Evolutionary conservation across 2,888 invertebrate species (phyloP), one percentile per base, ranked within the genome.

Genomic region (Sussaba pulchella): DNA sequence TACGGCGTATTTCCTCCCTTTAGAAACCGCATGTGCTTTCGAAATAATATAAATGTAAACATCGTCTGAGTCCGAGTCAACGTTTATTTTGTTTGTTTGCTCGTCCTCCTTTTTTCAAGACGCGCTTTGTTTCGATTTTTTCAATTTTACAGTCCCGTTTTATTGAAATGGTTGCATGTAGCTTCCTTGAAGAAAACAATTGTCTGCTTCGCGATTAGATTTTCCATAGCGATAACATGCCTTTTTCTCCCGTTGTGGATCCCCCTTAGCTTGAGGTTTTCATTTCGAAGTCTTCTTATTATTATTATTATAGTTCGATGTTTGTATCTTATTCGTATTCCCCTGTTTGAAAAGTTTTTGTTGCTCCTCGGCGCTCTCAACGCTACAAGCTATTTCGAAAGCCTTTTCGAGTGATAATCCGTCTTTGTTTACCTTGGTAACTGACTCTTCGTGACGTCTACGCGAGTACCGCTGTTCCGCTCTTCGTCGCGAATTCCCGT

Each of bases 141-240:
- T n/a, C 31, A 31, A 52, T 67, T 50, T 50, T 67, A 66, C 43
- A 41, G 41, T 10, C 43, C 36, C 6, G 43, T 57, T 75, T 41
- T 63, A 10, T 61, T 59, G 19, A 59, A 75, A n/a, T 31, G 43
- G 24, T 50, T 59, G 31, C 69, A 76, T 36, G 67, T 61, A 24
- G 47, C 69, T 31, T 76, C 41, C 69, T 70, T 70, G 61, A 52
- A 76, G n/a, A 66, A 75, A 75, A 69, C 67, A 75, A 21, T 69
- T 69, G 50, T 75, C 75, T 41, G 43, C 41, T 14, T 41, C 21
- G 59, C 59, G 69, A 41, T 75, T 75, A n/a, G 31, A 57, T 41
- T 69, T 61, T 67, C 75, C 75, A 19, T 61, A 75, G 31, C 69
- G 66, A 59, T 75, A 59, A 61, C 75, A 75, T 47, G 66, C 36